Conservation (phyloP, 1,140 invertebrate species). For the Augochlora pura region DNA sequence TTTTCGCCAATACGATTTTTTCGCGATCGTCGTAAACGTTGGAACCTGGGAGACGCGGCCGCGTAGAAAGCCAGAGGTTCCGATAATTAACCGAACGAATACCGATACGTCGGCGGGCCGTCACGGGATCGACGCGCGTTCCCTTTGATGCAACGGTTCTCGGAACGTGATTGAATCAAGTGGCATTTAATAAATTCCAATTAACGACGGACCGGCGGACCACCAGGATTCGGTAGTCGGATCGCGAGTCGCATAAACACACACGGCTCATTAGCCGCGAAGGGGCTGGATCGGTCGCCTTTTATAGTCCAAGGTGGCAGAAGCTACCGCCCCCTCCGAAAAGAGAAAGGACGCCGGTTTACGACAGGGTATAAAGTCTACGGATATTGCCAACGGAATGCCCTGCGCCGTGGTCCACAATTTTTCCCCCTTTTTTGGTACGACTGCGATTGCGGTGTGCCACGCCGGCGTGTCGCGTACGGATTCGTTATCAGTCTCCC, state of each 20-base stretch:
- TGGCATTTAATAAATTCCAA: conserved; percentile 63
- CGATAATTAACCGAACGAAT: conserved; percentile 1
- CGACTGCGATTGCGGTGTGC: conserved; percentile 11
- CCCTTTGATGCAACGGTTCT: not conserved
- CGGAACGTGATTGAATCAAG: conserved; percentile 12
- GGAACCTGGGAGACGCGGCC: not conserved
- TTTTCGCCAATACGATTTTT: not conserved
- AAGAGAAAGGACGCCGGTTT: conserved; percentile 54
- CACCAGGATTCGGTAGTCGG: conserved; percentile 66
- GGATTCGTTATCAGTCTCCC: not conserved
- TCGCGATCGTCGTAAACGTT: not conserved
- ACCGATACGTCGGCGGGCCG: not conserved
- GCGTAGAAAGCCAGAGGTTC: not conserved
- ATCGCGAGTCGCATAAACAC: conserved; percentile 68
- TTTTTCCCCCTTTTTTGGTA: conserved; percentile 6
- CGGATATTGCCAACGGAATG: conserved; percentile 40
- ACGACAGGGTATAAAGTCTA: conserved; percentile 65
- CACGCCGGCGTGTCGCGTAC: not conserved
- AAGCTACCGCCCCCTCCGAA: conserved; percentile 36
- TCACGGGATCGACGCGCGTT: not conserved
- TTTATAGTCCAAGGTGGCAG: conserved; percentile 71
- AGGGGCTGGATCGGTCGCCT: conserved; percentile 57
- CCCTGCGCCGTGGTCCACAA: conserved; percentile 24
- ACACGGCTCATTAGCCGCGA: conserved; percentile 70
- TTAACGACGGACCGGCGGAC: conserved; percentile 49